Evolutionary conservation across 2,797 vertebrate genomes (phyloP), one percentile per base, ranked within the genome.

Genomic region (Streptopelia turtur): DNA sequence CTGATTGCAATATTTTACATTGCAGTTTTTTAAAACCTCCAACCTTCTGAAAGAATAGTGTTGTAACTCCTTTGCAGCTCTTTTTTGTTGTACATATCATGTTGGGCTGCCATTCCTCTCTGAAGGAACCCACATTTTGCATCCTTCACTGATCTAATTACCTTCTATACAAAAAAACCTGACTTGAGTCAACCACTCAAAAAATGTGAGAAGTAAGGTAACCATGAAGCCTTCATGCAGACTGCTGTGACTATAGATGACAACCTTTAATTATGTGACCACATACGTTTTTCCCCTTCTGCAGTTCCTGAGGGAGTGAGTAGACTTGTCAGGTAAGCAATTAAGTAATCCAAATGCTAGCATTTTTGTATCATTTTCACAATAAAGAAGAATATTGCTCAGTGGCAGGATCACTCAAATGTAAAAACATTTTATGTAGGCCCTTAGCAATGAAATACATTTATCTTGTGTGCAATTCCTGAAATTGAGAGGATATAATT

Each of bases 211-310:
- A 89, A 81, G 68, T 78, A 43, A 85, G 71, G 82, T 80, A 72
- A 59, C 53, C 45, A 13, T 41, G 61, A 74, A 86, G 52, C 47
- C 39, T 93, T 86, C 49, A 13, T 41, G 31, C 33, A 50, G 33
- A 27, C 56, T 81, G 11, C 72, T 0, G 0, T 65, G 50, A 27
- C 72, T 86, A 2, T n/a, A 75, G 75, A 28, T 69, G 57, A 52
- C 50, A 95, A 64, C 65, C 72, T 93, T 94, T 94, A 65, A 93
- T 88, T 84, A 77, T 13, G 13, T 72, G 77, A 68, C 86, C 80
- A 24, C 35, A 22, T 57, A 66, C 1, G 6, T 92, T 53, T 78
- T 49, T 59, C 18, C n/a, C 28, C 18, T 65, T 79, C 35, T 83
- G 43, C 63, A 41, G 11, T 63, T 88, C 66, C 83, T 77, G 80